Evolutionary conservation across 2,888 invertebrate genomes (phyloP).

Genomic region (Papilio demoleus): DNA sequence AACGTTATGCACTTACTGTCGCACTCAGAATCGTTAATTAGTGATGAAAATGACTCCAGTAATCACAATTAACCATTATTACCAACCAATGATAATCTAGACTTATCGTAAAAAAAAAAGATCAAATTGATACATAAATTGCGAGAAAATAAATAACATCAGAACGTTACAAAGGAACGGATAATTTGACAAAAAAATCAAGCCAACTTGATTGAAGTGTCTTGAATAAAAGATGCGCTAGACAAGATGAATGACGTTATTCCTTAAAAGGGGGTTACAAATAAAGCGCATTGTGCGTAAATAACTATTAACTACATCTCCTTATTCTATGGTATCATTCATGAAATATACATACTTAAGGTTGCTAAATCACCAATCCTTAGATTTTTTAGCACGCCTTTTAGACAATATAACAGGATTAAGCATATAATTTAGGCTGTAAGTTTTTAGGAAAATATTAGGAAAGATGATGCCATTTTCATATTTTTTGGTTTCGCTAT

Average conservation of each 20-base stretch:
- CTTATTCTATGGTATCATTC: conserved; percentile 16
- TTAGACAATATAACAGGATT: too few species aligned
- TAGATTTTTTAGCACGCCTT: too few species aligned
- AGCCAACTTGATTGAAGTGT: neutral
- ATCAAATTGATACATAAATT: neutral
- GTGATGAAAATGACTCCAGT: neutral
- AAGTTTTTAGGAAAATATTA: too few species aligned
- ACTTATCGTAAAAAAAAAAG: neutral
- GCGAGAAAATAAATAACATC: neutral
- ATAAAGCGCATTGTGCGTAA: conserved; percentile 27
- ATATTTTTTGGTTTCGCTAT: too few species aligned
- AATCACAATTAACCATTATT: too few species aligned
- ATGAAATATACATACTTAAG: neutral
- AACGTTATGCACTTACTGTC: conserved; percentile 56
- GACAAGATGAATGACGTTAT: conserved; percentile 10
- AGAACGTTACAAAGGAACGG: conserved; percentile 22
- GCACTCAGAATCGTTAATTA: conserved; percentile 46
- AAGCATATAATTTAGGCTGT: too few species aligned
- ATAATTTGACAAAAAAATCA: conserved; percentile 18
- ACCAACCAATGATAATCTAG: too few species aligned
- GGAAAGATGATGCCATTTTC: too few species aligned
- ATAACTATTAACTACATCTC: conserved; percentile 5
- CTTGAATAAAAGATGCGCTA: conserved; percentile 18
- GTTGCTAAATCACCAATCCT: neutral
- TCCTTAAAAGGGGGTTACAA: conserved; percentile 22